phyloP scores from a whole-genome alignment of 1,140 invertebrate species.

The Tigriopus japonicus region DNA sequence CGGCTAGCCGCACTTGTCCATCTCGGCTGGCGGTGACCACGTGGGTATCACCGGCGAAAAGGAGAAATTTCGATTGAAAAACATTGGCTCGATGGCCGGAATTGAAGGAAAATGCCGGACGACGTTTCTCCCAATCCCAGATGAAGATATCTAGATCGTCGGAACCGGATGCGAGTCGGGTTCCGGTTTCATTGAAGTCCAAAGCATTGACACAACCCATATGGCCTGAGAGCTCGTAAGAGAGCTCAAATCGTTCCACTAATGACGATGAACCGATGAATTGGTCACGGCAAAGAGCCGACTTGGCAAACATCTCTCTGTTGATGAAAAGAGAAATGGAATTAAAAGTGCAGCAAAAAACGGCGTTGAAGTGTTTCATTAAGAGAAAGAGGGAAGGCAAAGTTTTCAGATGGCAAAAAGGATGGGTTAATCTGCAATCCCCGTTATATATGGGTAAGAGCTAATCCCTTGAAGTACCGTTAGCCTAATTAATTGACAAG shows the following conservation, averaged over 20 bases:
- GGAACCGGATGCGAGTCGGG: conserved; percentile 61
- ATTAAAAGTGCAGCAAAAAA: too few relatives aligned
- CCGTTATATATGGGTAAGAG: too few relatives aligned
- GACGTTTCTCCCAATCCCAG: conserved; percentile 71
- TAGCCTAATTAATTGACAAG: too few relatives aligned
- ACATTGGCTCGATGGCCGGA: conserved; percentile 35
- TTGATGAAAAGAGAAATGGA: too few relatives aligned
- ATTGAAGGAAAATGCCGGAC: conserved; percentile 39
- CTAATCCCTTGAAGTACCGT: too few relatives aligned
- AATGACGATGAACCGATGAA: too few relatives aligned
- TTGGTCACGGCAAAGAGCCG: too few relatives aligned
- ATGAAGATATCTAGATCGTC: conserved; percentile 67
- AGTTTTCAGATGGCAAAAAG: too few relatives aligned
- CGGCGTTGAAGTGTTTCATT: too few relatives aligned
- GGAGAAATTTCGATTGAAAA: conserved; percentile 44
- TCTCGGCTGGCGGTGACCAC: conserved; percentile 72
- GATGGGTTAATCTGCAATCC: too few relatives aligned
- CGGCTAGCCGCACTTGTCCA: conserved; percentile 52
- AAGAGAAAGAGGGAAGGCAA: too few relatives aligned
- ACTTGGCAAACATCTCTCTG: too few relatives aligned
- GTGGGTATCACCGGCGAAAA: conserved; percentile 47
- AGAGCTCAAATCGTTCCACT: conserved; percentile 57
- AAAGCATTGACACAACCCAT: conserved; percentile 77
- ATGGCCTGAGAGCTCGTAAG: conserved; percentile 56
- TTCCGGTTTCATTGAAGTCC: conserved; percentile 62